Evolutionary conservation across 1,140 invertebrate genomes (phyloP), one percentile per base, ranked within the genome.

Genomic region (Dinoponera quadriceps): DNA sequence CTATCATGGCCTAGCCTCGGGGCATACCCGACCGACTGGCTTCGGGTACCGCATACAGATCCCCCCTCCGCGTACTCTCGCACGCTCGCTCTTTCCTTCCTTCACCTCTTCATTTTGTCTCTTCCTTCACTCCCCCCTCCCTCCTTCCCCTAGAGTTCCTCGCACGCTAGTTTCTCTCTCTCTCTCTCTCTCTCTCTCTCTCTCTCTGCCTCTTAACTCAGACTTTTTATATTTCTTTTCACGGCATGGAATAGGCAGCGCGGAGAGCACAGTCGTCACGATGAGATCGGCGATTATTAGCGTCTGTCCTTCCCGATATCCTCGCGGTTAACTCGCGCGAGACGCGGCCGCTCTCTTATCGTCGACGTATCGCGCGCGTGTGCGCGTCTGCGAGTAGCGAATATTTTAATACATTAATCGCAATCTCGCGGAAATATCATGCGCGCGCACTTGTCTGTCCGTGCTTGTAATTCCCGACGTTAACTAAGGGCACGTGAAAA

Each of bases 1-100:
- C 94, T 93, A 95, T 94, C 92, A 94, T 92, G 90, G 91, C 92
- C 90, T 93, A 94, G 92, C 94, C 93, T 93, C 91, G 89, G 90
- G 94, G 91, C 91, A 92, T 93, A 92, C 92, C 92, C 91, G 92
- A 92, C 92, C 92, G 94, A 92, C 94, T 94, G 90, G 93, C 92
- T 92, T 91, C 91, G 90, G 94, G 90, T 94, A 93, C 92, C 91
- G 91, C 91, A 92, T 92, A 92, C 89, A 93, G 88, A 91, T 91
- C 81, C 74, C 59, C 66, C 38, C 54, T 84, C 62, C 62, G 72
- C 82, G 27, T 82, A 78, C 75, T 71, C 60, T 82, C 74, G 63
- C 75, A 77, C 71, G 44, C 71, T 80, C 57, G 78, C 68, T 82
- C 71, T 82, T 27, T 75, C 48, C 33, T 69, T 78, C 48, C 65